Evolutionary conservation across 2,797 vertebrate genomes (phyloP), one percentile per base, ranked within the genome.

Genomic region (Danio albolineatus): DNA sequence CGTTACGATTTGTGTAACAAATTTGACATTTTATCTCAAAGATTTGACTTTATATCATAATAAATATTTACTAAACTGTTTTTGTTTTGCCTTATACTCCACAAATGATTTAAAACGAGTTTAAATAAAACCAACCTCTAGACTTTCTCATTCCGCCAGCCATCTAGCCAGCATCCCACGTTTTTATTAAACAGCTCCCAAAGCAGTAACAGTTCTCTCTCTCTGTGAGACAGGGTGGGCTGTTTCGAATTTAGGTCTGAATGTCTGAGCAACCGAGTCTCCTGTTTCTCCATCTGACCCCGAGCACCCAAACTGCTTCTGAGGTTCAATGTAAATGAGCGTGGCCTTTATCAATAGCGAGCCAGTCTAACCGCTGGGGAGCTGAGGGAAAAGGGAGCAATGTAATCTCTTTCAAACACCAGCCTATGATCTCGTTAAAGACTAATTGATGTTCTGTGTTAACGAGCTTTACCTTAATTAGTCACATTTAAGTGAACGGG

Each of bases 401-500:
- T 83, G 87, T 93, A 93, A 93, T 92, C 89, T 86, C 90, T 90
- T 90, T 90, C 92, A 92, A 92, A 93, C 90, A 91, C 85, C 88
- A 89, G 91, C 87, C 90, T 93, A 90, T 94, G 93, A 94, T 94
- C 92, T 95, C 71, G 84, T 94, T 94, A 93, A 91, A 91, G 86
- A 88, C 92, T 93, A 94, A 94, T 91, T 94, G 92, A 93, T 92
- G 93, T 89, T 91, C 89, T 89, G 85, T 92, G 92, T 91, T 93
- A 93, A 94, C 90, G 84, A 93, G 93, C 90, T 93, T 94, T 93
- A 94, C 92, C 92, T 94, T 94, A 92, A 94, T 94, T 92, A 93
- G 89, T 89, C 88, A 90, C 87, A 92, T 94, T 93, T 92, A 90
- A 91, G 89, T 84, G 87, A 93, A 91, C 89, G 87, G 76, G 84